Evolutionary conservation across 1,140 invertebrate species (phyloP).

Genomic region (Radopholus similis): DNA sequence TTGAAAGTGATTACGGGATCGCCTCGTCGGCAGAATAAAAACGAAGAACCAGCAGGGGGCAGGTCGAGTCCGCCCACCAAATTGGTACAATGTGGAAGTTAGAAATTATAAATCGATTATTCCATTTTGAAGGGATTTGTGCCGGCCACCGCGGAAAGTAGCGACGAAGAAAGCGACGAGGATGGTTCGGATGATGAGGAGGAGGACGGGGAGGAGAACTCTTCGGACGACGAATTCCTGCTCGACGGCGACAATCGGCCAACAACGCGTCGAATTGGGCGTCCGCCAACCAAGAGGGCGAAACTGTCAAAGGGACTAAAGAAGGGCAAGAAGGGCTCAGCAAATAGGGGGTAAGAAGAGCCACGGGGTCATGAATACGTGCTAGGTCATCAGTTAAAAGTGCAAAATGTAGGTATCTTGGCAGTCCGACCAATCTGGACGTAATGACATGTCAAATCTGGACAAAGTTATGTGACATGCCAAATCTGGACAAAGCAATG

Average conservation of each 20-base stretch:
- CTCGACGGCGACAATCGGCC: conserved; percentile 9
- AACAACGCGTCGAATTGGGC: not conserved
- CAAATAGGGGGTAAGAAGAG: not conserved
- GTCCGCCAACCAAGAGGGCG: conserved; percentile 8
- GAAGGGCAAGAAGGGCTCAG: not conserved
- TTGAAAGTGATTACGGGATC: conserved; percentile 31
- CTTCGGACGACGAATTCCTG: conserved; percentile 34
- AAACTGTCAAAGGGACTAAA: not conserved
- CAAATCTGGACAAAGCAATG: not conserved
- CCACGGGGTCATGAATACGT: no score
- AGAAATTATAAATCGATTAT: not conserved
- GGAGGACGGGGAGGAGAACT: conserved; percentile 40
- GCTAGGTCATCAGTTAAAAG: no score
- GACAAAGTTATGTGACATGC: no score
- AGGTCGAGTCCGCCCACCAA: conserved; percentile 5
- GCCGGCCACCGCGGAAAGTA: conserved; percentile 8
- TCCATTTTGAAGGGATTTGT: conserved; percentile 2
- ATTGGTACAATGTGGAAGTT: not conserved
- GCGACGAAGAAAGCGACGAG: conserved; percentile 19
- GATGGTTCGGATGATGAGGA: conserved; percentile 42
- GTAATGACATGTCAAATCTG: no score
- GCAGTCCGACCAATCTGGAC: no score
- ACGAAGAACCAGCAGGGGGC: conserved; percentile 9
- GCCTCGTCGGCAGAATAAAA: not conserved
- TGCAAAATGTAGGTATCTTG: not conserved